Conservation (phyloP, 2,113 vertebrate genomes). For the Polyodon spathula region DNA sequence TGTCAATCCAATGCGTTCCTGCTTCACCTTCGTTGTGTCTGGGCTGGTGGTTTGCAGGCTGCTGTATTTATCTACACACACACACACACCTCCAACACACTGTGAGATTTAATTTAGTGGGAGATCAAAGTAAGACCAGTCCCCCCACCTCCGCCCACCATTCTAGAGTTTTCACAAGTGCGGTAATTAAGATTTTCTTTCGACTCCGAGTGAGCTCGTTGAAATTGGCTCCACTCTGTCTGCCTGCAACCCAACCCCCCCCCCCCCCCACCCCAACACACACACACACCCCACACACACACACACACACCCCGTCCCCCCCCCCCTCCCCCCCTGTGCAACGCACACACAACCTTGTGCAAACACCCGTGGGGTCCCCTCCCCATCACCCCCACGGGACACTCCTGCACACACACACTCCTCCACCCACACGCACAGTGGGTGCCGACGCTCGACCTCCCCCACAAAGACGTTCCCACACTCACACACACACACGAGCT, state of each 20-base stretch:
- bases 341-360: slow-evolving; percentile 13
- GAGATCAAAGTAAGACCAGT: slow-evolving; percentile 57
- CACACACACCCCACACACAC: slow-evolving; percentile 18
- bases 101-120: slow-evolving; percentile 34
- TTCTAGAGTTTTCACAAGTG: slow-evolving; percentile 62
- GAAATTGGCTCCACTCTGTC: slow-evolving; percentile 62
- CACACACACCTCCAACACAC: no score
- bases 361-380: no score
- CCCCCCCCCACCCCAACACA: slow-evolving; percentile 19
- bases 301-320: slow-evolving; percentile 22
- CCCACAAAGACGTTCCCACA: no score
- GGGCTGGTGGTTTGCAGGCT: no score
- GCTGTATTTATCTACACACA: no score
- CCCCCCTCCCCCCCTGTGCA: slow-evolving; percentile 16
- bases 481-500: no score
- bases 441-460: no score
- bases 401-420: no score
- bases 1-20: no score
- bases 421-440: no score
- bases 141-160: slow-evolving; percentile 31
- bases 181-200: slow-evolving; percentile 65
- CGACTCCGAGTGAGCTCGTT: slow-evolving; percentile 60
- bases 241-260: slow-evolving; percentile 44
- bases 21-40: no score
- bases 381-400: no score